A percentile compares a stretch with the other conserved stretches of the same genome.
Conservation (phyloP, 1,140 invertebrate species). For the Aleiodes sp. region DNA sequence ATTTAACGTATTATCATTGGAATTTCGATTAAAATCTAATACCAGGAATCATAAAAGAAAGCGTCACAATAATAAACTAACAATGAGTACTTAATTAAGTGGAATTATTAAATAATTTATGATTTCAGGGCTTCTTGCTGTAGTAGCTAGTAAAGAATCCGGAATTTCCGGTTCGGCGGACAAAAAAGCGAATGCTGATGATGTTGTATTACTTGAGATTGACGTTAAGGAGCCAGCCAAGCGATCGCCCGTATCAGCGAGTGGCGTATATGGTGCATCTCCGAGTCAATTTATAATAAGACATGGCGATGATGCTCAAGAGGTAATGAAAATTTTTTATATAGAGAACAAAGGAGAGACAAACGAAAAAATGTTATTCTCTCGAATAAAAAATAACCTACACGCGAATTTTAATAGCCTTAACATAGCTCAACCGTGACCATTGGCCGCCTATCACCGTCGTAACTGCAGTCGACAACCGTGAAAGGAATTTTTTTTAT, state of each 20-base stretch:
- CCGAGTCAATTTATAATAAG: slow-evolving; percentile 59
- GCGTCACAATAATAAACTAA: not conserved
- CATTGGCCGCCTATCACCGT: slow-evolving; percentile 48
- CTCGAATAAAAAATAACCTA: not conserved
- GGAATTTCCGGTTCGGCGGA: not conserved
- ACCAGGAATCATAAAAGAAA: no score
- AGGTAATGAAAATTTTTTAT: slow-evolving; percentile 47
- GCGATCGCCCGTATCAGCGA: slow-evolving; percentile 57
- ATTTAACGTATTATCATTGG: no score
- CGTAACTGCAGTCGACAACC: slow-evolving; percentile 34
- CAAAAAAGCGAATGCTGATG: slow-evolving; percentile 48
- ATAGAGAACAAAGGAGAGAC: not conserved
- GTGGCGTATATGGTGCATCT: slow-evolving; percentile 54
- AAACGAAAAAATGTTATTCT: not conserved
- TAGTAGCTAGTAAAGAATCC: slow-evolving; percentile 1
- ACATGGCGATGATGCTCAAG: slow-evolving; percentile 58
- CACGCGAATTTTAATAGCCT: not conserved
- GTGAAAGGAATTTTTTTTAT: slow-evolving; percentile 39
- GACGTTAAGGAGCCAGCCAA: slow-evolving; percentile 62
- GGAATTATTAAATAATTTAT: not conserved
- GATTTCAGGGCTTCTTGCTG: slow-evolving; percentile 11
- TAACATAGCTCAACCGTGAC: slow-evolving; percentile 47
- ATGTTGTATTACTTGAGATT: slow-evolving; percentile 60
- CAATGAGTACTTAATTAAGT: not conserved
- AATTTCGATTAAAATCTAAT: no score